These are phyloP conservation scores for Leucoraja ocellata DNA, from an alignment of 2,797 vertebrate species.

Conservation along the genomic window DNA sequence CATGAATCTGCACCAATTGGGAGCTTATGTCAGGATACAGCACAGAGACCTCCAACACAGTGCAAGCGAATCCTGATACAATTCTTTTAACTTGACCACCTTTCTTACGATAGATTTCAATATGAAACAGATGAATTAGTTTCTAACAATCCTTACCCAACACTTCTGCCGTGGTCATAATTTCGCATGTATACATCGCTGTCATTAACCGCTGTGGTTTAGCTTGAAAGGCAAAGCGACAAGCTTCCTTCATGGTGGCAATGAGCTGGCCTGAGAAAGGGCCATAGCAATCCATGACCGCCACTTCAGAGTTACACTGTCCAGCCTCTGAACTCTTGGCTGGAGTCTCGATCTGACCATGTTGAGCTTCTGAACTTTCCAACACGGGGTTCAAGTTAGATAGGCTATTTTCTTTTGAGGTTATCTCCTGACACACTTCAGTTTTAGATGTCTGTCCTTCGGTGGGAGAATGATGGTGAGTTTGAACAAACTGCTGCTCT, in stretches of 20 bases:
- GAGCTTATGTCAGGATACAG: not conserved
- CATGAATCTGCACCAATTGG: not conserved
- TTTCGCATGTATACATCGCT: constrained; percentile 95
- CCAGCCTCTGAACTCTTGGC: constrained; percentile 43
- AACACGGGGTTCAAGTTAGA: not conserved
- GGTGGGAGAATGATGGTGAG: constrained; percentile 47
- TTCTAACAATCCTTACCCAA: constrained; percentile 69
- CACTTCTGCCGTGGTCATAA: constrained; percentile 89
- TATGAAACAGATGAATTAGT: constrained; percentile 41
- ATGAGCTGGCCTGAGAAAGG: constrained; percentile 90
- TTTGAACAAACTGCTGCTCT: constrained; percentile 42
- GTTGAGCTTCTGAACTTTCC: not conserved
- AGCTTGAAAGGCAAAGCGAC: constrained; percentile 78
- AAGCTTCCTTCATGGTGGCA: constrained; percentile 87
- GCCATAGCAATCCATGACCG: constrained; percentile 69
- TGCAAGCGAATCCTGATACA: not conserved
- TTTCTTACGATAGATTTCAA: constrained; percentile 42
- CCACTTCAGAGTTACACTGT: constrained; percentile 51
- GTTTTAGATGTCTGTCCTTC: constrained; percentile 8
- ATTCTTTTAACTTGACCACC: not conserved
- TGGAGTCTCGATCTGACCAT: not conserved
- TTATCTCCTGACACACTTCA: not conserved
- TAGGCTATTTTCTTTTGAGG: constrained; percentile 11
- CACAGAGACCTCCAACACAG: not conserved
- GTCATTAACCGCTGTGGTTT: constrained; percentile 91